phyloP scores from a whole-genome alignment of 2,113 vertebrate species.

The Passer domesticus region DNA sequence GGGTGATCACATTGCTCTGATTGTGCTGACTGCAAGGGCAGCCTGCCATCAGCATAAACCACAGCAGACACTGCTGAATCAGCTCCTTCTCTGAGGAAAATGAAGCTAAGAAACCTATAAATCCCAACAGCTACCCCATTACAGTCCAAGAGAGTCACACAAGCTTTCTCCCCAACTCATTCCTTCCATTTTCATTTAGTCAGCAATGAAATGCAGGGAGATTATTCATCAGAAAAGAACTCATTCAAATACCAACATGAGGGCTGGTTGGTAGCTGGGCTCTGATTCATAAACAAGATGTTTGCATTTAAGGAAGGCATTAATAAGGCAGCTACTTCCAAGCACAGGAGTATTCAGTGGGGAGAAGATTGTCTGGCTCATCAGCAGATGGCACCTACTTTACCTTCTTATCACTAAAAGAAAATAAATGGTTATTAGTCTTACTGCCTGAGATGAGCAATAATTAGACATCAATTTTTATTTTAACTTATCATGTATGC shows the following conservation, averaged over 20 bases:
- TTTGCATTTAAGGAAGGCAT: neutral
- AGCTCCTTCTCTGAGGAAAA: constrained; percentile 3
- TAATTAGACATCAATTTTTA: neutral
- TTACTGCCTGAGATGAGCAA: neutral
- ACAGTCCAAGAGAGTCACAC: neutral
- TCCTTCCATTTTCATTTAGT: neutral
- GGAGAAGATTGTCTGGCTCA: neutral
- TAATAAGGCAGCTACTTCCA: neutral
- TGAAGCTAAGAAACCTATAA: neutral
- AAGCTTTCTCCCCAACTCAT: neutral
- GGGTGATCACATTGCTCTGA: neutral
- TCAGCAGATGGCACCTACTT: neutral
- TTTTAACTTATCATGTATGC: neutral
- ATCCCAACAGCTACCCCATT: neutral
- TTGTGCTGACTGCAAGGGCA: neutral
- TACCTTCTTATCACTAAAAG: neutral
- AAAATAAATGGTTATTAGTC: neutral
- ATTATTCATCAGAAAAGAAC: neutral
- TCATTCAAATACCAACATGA: neutral
- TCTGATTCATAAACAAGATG: neutral
- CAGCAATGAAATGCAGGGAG: neutral
- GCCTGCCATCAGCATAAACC: neutral
- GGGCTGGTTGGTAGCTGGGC: neutral
- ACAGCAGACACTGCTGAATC: neutral
- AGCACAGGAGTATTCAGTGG: neutral